Percentiles rank a stretch among this genome's conserved stretches.
phyloP scores from a whole-genome alignment of 2,113 vertebrate species.

The Crotalus tigris region DNA sequence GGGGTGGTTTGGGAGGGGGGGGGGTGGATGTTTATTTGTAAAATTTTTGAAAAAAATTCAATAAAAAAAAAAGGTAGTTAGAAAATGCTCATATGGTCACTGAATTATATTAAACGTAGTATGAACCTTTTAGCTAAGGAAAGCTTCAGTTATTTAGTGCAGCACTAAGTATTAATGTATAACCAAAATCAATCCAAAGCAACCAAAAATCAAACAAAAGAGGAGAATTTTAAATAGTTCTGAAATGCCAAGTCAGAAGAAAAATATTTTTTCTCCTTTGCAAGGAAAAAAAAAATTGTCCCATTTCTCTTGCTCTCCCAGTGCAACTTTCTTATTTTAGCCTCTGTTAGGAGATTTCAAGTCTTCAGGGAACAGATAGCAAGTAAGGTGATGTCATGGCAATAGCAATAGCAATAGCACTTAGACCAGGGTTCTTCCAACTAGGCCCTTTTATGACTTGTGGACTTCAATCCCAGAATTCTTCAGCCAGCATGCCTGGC shows the following conservation, averaged over 20 bases:
- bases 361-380: background rate
- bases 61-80: constrained; percentile 24
- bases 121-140: background rate
- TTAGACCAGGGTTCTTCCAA: too few relatives aligned
- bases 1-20: too few relatives aligned
- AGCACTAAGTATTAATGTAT: background rate
- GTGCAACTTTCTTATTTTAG: background rate
- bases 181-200: background rate
- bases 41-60: too few relatives aligned
- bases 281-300: background rate
- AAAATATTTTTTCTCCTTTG: background rate
- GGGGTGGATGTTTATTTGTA: too few relatives aligned
- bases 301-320: background rate
- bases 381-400: background rate
- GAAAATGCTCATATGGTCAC: background rate
- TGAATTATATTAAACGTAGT: background rate
- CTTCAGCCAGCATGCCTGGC: too few relatives aligned
- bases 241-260: background rate
- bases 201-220: background rate
- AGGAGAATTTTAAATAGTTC: background rate
- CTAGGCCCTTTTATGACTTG: too few relatives aligned
- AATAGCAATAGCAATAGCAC: too few relatives aligned
- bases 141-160: background rate
- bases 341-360: background rate
- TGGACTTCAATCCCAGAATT: too few relatives aligned